Evolutionary conservation across 2,888 invertebrate species (phyloP), one percentile per base, ranked within the genome.

Genomic region (Syritta pipiens): DNA sequence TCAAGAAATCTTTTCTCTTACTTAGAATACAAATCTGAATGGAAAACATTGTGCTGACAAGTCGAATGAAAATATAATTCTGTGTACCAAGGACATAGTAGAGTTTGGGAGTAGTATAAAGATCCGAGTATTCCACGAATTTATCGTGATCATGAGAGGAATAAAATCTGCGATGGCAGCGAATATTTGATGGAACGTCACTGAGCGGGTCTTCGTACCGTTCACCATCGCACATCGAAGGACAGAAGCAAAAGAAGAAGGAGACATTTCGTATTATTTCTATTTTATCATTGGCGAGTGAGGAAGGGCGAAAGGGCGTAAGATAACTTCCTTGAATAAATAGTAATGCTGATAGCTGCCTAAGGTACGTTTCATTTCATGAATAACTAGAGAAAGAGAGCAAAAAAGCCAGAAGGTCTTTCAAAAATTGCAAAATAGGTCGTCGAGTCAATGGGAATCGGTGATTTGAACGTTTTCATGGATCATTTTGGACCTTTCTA

Each of bases 361-460:
- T 40, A 69, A 53, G 32, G 24, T 37, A 60, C 37, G 53, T 53
- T 46, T 35, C 10, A 17, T 53, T 46, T 46, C 30, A 14, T 12
- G 10, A 6, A 40, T 32, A 49, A 37, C 37, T 28, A 35, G 32
- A 10, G 7, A 9, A 30, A n/a, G 12, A 28, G 28, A 17, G n/a
- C n/a, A 7, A 46, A 9, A 14, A 12, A 22, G 57, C 67, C 48
- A 42, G 42, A 48, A 51, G 44, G 49, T n/a, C 42, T 48, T 60
- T 60, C 51, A 42, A 55, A 67, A 68, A 62, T 55, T 68, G 26
- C 46, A 62, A 68, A 75, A 48, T 68, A 62, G 40, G 40, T 49
- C 26, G 48, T 48, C 32, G 19, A 68, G 44, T 32, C 51, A 74
- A 74, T 74, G 51, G 57, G 10, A 65, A 44, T 74, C 42, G 42